phyloP scores from a whole-genome alignment of 1,140 invertebrate species.

The Drosophila subpulchrella region DNA sequence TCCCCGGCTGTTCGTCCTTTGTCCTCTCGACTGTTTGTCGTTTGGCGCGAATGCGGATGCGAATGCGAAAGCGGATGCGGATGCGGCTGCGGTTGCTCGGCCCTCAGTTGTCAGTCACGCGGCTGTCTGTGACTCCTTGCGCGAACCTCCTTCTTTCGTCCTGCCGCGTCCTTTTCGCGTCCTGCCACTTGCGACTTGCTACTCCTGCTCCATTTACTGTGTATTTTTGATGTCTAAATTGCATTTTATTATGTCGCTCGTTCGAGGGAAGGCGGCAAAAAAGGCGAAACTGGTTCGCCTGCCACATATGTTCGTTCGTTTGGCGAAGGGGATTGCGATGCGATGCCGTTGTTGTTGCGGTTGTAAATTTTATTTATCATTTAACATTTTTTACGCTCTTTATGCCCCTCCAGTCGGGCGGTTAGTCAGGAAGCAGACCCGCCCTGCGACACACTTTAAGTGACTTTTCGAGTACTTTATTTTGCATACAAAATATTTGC shows the following conservation, averaged over 20 bases:
- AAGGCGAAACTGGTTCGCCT: slow-evolving; percentile 34
- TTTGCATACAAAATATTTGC: slow-evolving; percentile 80
- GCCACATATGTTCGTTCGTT: slow-evolving; percentile 56
- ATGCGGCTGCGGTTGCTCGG: slow-evolving; percentile 52
- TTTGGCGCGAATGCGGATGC: slow-evolving; percentile 15
- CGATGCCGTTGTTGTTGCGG: slow-evolving; percentile 73
- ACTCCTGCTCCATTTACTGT: slow-evolving; percentile 73
- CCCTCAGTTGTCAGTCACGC: slow-evolving; percentile 64
- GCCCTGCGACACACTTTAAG: slow-evolving; percentile 67
- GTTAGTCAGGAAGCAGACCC: slow-evolving; percentile 9
- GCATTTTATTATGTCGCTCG: slow-evolving; percentile 80
- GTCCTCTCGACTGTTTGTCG: slow-evolving; percentile 39
- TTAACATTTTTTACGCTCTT: slow-evolving; percentile 82
- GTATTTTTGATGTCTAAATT: slow-evolving; percentile 83
- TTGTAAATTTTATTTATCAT: slow-evolving; percentile 84
- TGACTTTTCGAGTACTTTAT: slow-evolving; percentile 82
- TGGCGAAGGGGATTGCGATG: slow-evolving; percentile 15
- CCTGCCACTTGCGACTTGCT: slow-evolving; percentile 43
- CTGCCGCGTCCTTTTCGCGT: slow-evolving; percentile 1
- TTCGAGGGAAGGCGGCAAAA: slow-evolving; percentile 29
- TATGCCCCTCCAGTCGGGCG: slow-evolving; percentile 52
- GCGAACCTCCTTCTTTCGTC: slow-evolving; percentile 11
- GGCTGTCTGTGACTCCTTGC: slow-evolving; percentile 54
- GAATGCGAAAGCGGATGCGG: slow-evolving; percentile 4
- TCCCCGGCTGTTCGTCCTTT: slow-evolving; percentile 10